Evolutionary conservation across 2,888 invertebrate genomes (phyloP).

Genomic region (Ectropis crepuscularia): DNA sequence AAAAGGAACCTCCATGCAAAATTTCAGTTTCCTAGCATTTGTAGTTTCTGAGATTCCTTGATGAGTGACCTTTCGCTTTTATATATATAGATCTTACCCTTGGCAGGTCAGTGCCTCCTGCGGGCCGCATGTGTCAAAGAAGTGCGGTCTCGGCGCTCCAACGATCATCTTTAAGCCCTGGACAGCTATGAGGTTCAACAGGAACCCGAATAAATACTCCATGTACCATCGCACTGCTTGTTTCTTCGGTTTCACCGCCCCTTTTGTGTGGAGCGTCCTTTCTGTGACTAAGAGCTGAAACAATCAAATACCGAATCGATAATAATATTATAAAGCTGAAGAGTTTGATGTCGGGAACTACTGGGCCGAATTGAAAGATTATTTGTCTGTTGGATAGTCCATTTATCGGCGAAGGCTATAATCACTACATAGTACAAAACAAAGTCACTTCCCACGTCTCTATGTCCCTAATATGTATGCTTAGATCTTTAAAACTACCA

Average conservation of each 20-base stretch:
- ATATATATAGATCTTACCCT: too few relatives aligned
- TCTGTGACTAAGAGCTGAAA: conserved; percentile 71
- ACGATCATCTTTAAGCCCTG: conserved; percentile 86
- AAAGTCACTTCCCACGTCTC: too few relatives aligned
- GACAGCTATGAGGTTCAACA: conserved; percentile 84
- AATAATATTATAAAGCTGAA: neutral
- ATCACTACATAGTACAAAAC: too few relatives aligned
- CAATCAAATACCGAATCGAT: neutral
- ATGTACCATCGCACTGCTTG: conserved; percentile 82
- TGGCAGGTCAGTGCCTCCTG: conserved; percentile 86
- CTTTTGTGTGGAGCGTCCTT: conserved; percentile 54
- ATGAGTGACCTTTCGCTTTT: too few relatives aligned
- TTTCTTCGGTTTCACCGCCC: conserved; percentile 54
- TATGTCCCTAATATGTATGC: too few relatives aligned
- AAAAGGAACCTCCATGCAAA: too few relatives aligned
- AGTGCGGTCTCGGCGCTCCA: conserved; percentile 91
- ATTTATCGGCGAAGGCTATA: too few relatives aligned
- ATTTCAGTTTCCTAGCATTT: too few relatives aligned
- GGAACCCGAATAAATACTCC: conserved; percentile 86
- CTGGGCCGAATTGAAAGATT: too few relatives aligned
- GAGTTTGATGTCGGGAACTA: neutral
- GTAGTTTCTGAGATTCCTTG: too few relatives aligned
- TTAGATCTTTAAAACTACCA: too few relatives aligned
- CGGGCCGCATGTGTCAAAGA: conserved; percentile 89
- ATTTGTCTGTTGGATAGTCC: too few relatives aligned